phyloP scores from a whole-genome alignment of 1,140 invertebrate species.

The Ceratina calcarata region DNA sequence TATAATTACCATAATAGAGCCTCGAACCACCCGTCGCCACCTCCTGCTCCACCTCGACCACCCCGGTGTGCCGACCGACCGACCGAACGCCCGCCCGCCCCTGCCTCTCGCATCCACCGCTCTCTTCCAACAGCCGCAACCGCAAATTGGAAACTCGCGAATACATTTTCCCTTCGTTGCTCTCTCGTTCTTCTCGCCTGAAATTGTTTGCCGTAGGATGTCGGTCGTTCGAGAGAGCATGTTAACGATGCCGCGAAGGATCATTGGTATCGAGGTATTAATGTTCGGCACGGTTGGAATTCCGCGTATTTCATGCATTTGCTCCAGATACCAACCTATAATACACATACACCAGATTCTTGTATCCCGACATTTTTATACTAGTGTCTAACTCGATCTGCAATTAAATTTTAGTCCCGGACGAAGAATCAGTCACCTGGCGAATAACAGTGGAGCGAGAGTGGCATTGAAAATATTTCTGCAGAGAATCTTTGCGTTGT shows the following conservation, averaged over 20 bases:
- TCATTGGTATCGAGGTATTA: conserved; percentile 2
- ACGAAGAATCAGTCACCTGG: too few species aligned
- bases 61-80: conserved; percentile 41
- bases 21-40: conserved; percentile 68
- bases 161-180: conserved; percentile 73
- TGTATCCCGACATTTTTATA: too few species aligned
- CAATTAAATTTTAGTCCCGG: too few species aligned
- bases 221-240: conserved; percentile 46
- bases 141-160: conserved; percentile 79
- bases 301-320: not conserved
- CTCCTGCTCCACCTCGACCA: conserved; percentile 26
- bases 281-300: not conserved
- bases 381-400: too few species aligned
- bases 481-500: not conserved
- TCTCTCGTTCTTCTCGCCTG: conserved; percentile 50
- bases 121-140: conserved; percentile 66
- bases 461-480: conserved; percentile 23
- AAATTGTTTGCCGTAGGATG: conserved; percentile 61
- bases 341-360: too few species aligned
- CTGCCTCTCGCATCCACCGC: not conserved
- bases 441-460: too few species aligned
- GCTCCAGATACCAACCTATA: not conserved
- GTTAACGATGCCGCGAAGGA: conserved; percentile 50
- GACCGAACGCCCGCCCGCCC: too few species aligned
- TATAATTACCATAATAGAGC: conserved; percentile 81